Conservation (phyloP, 2,888 invertebrate genomes). For the Molanna angustata region DNA sequence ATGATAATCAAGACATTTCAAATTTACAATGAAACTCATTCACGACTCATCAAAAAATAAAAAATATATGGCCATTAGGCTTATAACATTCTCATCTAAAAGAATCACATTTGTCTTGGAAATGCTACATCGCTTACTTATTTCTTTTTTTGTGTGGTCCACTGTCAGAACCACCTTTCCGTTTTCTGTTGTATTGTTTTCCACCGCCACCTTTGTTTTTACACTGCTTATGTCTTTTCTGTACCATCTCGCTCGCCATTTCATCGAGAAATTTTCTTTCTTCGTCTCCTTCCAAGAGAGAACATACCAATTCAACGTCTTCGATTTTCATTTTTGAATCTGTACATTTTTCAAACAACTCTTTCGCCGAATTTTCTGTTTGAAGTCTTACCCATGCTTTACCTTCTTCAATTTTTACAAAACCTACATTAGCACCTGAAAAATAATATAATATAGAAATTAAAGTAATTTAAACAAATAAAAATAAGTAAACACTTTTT, state of each 20-base stretch:
- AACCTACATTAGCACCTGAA: slow-evolving; percentile 61
- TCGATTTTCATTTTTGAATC: slow-evolving; percentile 59
- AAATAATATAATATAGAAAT: background rate
- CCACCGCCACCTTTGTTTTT: slow-evolving; percentile 43
- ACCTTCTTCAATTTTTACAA: slow-evolving; percentile 68
- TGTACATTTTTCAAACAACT: slow-evolving; percentile 60
- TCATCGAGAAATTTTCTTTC: slow-evolving; percentile 65
- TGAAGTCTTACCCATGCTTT: slow-evolving; percentile 71
- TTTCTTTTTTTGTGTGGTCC: slow-evolving; percentile 14
- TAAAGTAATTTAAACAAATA: too few species aligned
- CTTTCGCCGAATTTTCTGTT: slow-evolving; percentile 67
- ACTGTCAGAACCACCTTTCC: slow-evolving; percentile 31
- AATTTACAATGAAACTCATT: too few species aligned
- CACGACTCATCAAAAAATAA: too few species aligned
- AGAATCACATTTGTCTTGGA: too few species aligned
- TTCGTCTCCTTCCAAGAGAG: slow-evolving; percentile 67
- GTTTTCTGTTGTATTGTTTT: slow-evolving; percentile 44
- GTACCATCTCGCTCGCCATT: slow-evolving; percentile 60
- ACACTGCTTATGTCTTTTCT: slow-evolving; percentile 51
- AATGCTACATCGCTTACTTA: too few species aligned
- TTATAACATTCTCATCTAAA: too few species aligned
- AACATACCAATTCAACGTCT: slow-evolving; percentile 53
- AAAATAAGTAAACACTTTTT: too few species aligned
- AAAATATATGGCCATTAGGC: too few species aligned
- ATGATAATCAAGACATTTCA: too few species aligned